phyloP scores from a whole-genome alignment of 1,140 invertebrate species.

The Lasioglossum albipes region DNA sequence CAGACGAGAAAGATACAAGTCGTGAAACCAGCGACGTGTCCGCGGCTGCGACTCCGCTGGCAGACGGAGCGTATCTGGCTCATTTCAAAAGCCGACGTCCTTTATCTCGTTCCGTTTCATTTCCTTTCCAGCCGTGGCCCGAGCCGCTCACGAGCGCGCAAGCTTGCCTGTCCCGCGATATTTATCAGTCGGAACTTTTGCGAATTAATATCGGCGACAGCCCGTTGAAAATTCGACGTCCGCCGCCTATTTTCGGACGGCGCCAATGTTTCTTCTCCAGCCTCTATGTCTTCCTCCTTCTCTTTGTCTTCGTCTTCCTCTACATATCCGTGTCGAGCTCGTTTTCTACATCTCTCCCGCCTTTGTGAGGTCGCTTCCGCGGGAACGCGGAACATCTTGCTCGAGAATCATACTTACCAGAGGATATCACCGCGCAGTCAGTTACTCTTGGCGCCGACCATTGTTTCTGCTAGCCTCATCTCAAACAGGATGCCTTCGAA shows the following conservation, averaged over 20 bases:
- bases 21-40: not conserved
- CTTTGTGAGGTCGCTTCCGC: no score
- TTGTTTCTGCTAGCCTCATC: no score
- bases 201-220: conserved; percentile 39
- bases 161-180: conserved; percentile 5
- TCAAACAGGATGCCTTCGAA: no score
- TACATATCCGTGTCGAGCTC: no score
- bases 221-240: conserved; percentile 9
- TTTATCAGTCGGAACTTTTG: conserved; percentile 30
- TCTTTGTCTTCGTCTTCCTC: not conserved
- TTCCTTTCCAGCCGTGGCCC: conserved; percentile 1
- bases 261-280: not conserved
- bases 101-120: conserved; percentile 51
- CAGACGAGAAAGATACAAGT: not conserved
- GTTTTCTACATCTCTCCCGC: no score
- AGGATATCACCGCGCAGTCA: no score
- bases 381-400: no score
- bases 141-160: not conserved
- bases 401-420: no score
- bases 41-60: not conserved
- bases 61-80: conserved; percentile 35
- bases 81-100: conserved; percentile 26
- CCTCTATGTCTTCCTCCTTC: not conserved
- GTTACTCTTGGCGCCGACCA: no score
- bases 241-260: conserved; percentile 4